A percentile compares a stretch with the other conserved stretches of the same genome.
Evolutionary conservation across 2,113 vertebrate genomes (phyloP).

Genomic region (Anoplopoma fimbria): DNA sequence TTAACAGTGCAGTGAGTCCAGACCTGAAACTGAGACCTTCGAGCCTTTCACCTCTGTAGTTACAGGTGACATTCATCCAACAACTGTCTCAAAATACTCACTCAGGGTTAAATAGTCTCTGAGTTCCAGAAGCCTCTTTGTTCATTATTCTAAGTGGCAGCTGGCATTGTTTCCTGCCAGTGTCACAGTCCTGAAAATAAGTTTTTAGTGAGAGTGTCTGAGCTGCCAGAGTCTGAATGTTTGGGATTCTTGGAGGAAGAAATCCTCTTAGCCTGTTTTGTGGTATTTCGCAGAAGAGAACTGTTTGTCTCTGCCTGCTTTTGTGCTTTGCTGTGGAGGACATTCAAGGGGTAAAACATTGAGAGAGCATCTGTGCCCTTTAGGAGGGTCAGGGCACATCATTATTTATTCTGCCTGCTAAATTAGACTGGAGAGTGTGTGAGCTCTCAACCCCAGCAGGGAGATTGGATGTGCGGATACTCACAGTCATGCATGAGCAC

Average conservation of each 20-base stretch:
- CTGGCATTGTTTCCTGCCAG: slow-evolving; percentile 49
- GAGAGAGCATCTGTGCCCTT: slow-evolving; percentile 20
- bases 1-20: slow-evolving; percentile 24
- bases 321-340: neutral
- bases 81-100: slow-evolving; percentile 31
- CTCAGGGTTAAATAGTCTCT: neutral
- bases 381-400: neutral
- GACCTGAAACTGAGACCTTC: slow-evolving; percentile 40
- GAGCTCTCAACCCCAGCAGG: neutral
- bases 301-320: slow-evolving; percentile 3
- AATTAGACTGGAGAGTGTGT: slow-evolving; percentile 26
- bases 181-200: slow-evolving; percentile 56
- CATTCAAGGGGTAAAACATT: slow-evolving; percentile 22
- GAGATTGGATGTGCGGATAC: slow-evolving; percentile 21
- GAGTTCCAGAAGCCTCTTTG: slow-evolving; percentile 31
- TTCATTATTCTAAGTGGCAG: slow-evolving; percentile 45
- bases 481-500: slow-evolving; percentile 29
- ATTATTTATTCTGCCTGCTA: slow-evolving; percentile 37
- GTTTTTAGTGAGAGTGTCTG: slow-evolving; percentile 25
- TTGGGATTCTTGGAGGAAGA: slow-evolving; percentile 48
- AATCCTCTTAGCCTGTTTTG: slow-evolving; percentile 12
- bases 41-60: slow-evolving; percentile 32
- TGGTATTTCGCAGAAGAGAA: slow-evolving; percentile 41
- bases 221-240: slow-evolving; percentile 42
- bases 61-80: slow-evolving; percentile 43